phyloP scores from a whole-genome alignment of 2,797 vertebrate species.

The Anas bernieri region DNA sequence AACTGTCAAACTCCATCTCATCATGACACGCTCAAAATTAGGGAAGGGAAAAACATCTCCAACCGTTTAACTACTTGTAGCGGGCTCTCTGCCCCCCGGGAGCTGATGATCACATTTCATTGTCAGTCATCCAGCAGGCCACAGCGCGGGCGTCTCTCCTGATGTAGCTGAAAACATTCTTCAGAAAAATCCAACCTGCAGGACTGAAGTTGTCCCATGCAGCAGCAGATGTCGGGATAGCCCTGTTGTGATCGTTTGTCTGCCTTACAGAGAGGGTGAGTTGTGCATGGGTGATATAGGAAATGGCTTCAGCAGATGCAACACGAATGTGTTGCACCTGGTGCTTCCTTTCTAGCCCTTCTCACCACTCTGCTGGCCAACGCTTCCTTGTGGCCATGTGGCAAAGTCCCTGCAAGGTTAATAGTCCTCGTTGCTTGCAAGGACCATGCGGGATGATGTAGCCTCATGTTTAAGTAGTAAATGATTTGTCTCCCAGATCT shows the following conservation, averaged over 20 bases:
- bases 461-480: not conserved
- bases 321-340: accelerated
- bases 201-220: not conserved
- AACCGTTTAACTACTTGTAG: not conserved
- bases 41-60: not conserved
- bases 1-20: not conserved
- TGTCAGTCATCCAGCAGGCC: not conserved
- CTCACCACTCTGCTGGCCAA: not conserved
- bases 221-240: not conserved
- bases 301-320: not conserved
- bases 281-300: accelerated
- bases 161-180: not conserved
- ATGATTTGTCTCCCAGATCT: not conserved
- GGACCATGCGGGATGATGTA: not conserved
- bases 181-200: not conserved
- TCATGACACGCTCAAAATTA: not conserved
- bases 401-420: accelerated
- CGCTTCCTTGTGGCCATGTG: no score
- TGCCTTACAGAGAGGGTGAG: accelerated
- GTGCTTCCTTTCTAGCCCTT: not conserved
- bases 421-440: accelerated
- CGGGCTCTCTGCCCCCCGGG: not conserved
- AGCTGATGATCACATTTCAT: accelerated
- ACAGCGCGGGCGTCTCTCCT: not conserved
- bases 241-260: not conserved